These are phyloP conservation scores for Strigamia crassipes DNA, from an alignment of 2,888 invertebrate species.

Conservation along the genomic window DNA sequence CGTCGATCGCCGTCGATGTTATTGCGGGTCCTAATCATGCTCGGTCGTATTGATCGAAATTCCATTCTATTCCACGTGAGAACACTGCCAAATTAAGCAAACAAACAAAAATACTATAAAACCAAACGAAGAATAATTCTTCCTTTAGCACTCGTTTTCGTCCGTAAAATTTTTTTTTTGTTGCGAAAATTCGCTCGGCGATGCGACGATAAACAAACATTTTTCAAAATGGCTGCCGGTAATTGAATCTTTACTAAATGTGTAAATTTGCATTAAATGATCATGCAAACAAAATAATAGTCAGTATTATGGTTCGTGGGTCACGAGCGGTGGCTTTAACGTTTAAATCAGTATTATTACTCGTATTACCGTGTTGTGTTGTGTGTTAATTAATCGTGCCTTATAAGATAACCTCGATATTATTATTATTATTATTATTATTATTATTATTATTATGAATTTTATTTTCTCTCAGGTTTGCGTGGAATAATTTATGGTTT, in stretches of 20 bases:
- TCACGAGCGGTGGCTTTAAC: not conserved
- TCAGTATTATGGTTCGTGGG: constrained; percentile 13
- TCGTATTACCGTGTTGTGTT: constrained; percentile 7
- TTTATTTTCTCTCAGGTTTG: not conserved
- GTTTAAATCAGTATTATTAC: not conserved
- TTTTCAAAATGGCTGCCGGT: not conserved
- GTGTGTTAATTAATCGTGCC: constrained; percentile 31
- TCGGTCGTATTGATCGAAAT: not conserved
- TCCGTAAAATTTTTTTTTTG: too few relatives aligned
- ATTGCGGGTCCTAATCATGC: not conserved
- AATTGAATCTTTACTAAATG: not conserved
- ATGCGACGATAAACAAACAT: too few relatives aligned
- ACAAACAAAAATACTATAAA: too few relatives aligned
- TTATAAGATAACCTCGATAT: not conserved
- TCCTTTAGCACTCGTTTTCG: too few relatives aligned
- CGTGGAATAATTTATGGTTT: constrained; percentile 7
- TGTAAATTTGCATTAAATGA: not conserved
- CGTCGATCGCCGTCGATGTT: not conserved
- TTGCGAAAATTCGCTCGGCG: too few relatives aligned
- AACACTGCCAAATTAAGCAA: not conserved
- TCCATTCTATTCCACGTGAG: not conserved
- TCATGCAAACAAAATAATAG: not conserved
- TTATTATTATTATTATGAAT: not conserved
- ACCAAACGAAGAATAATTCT: too few relatives aligned
- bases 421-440: not conserved